phyloP scores from a whole-genome alignment of 2,888 invertebrate genomes.

The Yponomeuta plumbellus region DNA sequence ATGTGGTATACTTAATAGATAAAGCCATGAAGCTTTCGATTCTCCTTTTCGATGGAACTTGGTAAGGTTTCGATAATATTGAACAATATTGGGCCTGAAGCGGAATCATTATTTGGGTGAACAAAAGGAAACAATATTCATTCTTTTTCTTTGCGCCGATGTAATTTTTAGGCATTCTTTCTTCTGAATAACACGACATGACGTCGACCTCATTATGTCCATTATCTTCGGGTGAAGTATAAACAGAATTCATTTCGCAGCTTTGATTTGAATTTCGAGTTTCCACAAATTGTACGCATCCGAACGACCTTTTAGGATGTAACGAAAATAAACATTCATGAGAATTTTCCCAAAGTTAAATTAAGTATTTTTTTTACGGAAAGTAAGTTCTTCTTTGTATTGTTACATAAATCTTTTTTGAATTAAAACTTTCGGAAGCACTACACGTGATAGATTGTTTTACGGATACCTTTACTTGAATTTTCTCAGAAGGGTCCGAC shows the following conservation, averaged over 20 bases:
- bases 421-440: too few species aligned
- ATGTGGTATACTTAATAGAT: too few species aligned
- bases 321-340: background rate
- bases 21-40: background rate
- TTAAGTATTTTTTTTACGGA: too few species aligned
- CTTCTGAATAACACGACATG: conserved; percentile 27
- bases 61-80: conserved; percentile 21
- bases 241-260: background rate
- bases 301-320: background rate
- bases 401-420: too few species aligned
- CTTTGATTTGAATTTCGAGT: background rate
- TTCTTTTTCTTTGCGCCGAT: conserved; percentile 35
- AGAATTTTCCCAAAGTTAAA: too few species aligned
- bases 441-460: too few species aligned
- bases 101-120: conserved; percentile 42
- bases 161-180: conserved; percentile 38
- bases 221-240: background rate
- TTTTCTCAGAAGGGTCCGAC: too few species aligned
- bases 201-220: background rate
- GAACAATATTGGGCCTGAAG: conserved; percentile 38
- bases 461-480: too few species aligned
- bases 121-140: conserved; percentile 36
- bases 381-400: too few species aligned
- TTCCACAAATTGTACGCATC: background rate
- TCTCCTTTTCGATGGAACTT: background rate